Conservation (phyloP, 2,113 vertebrate genomes). For the Phyllostomus discolor region DNA sequence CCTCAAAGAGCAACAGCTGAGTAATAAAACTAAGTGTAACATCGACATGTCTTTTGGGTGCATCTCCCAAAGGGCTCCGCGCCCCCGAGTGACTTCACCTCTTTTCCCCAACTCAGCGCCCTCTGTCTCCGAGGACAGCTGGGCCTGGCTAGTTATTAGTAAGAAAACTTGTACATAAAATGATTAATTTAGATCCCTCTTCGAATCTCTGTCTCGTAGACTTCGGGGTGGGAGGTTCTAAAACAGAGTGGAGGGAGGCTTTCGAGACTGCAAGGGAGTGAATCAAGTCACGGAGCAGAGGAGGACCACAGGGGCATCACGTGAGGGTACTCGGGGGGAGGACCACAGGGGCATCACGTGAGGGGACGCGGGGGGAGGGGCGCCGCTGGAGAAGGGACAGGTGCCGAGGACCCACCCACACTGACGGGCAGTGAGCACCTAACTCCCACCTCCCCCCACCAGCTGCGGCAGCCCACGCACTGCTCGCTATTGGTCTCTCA, state of each 20-base stretch:
- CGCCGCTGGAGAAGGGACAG: not conserved
- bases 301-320: not conserved
- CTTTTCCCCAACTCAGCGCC: not conserved
- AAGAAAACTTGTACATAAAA: not conserved
- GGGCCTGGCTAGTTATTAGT: not conserved
- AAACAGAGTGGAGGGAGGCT: not conserved
- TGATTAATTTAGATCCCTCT: not conserved
- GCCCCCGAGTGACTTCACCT: not conserved
- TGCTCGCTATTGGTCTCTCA: not conserved
- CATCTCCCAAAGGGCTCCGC: not conserved
- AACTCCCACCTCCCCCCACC: not conserved
- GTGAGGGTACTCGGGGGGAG: fast-evolving
- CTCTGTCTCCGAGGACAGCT: not conserved
- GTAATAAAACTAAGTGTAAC: not conserved
- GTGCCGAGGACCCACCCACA: not conserved
- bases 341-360: fast-evolving
- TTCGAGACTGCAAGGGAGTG: not conserved
- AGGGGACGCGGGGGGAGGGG: no score
- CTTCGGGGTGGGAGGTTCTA: not conserved
- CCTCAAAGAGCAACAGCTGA: not conserved
- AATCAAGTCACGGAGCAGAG: not conserved
- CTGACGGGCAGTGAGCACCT: not conserved
- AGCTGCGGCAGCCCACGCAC: not conserved
- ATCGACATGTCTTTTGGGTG: not conserved
- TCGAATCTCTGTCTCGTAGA: not conserved